Conservation (phyloP, 2,888 invertebrate species). For the Chromoteleia sp. region DNA sequence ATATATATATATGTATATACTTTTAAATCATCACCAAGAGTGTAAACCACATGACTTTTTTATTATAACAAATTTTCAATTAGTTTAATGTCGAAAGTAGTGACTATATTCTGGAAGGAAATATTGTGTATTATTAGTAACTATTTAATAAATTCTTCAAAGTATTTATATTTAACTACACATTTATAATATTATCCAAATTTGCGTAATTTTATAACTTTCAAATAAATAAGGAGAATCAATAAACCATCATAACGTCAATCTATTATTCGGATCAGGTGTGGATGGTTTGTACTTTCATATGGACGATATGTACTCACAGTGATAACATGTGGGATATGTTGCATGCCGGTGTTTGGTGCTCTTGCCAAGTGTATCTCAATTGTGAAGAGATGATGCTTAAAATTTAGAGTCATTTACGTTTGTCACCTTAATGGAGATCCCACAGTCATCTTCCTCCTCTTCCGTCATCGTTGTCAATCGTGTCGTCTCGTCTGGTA, state of each 20-base stretch:
- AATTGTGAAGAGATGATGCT: conserved; percentile 76
- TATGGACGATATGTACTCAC: conserved; percentile 76
- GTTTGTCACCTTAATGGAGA: conserved; percentile 87
- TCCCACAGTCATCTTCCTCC: conserved; percentile 89
- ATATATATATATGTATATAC: conserved; percentile 10
- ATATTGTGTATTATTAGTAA: too few relatives aligned
- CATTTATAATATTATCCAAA: too few relatives aligned
- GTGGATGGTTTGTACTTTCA: conserved; percentile 60
- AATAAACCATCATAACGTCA: too few relatives aligned
- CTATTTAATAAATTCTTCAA: too few relatives aligned
- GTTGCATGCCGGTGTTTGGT: conserved; percentile 81
- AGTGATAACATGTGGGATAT: conserved; percentile 75
- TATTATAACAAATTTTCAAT: too few relatives aligned
- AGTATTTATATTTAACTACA: too few relatives aligned
- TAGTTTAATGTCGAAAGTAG: too few relatives aligned
- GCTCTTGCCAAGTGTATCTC: conserved; percentile 80
- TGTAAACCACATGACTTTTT: conserved; percentile 1
- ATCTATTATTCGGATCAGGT: not conserved
- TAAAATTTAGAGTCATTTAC: conserved; percentile 82
- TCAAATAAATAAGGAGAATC: too few relatives aligned
- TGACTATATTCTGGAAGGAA: too few relatives aligned
- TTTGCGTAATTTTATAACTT: too few relatives aligned
- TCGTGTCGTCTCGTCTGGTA: conserved; percentile 87
- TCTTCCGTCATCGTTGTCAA: conserved; percentile 95
- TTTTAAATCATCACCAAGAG: conserved; percentile 44